phyloP scores from a whole-genome alignment of 1,140 invertebrate genomes.

The Cheumatopsyche charites region DNA sequence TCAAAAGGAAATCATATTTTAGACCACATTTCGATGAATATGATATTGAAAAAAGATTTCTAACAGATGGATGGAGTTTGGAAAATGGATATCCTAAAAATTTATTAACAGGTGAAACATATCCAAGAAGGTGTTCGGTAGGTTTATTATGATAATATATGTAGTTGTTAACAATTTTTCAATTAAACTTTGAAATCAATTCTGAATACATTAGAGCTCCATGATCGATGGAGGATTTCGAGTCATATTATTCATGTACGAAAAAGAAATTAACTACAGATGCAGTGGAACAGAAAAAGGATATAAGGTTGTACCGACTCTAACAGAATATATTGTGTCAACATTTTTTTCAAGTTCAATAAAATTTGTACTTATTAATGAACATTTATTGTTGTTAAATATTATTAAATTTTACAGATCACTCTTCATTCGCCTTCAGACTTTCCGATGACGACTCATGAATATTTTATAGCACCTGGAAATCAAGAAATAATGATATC shows the following conservation, averaged over 20 bases:
- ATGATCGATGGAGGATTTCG: background rate
- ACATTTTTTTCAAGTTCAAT: background rate
- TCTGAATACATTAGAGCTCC: background rate
- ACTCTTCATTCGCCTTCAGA: slow-evolving; percentile 5
- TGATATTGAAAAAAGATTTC: no score
- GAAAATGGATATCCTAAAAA: no score
- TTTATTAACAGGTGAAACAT: no score
- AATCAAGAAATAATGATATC: background rate
- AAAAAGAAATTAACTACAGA: background rate
- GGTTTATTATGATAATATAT: no score
- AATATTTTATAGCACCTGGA: slow-evolving; percentile 2
- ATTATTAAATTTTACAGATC: background rate
- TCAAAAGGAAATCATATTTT: no score
- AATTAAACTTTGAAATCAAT: no score
- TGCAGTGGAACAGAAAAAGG: slow-evolving; percentile 5
- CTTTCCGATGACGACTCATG: slow-evolving; percentile 1
- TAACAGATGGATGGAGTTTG: no score
- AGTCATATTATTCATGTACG: background rate
- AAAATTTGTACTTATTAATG: background rate
- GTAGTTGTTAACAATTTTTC: no score
- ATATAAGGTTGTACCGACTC: background rate
- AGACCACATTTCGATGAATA: no score
- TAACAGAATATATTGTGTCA: no score
- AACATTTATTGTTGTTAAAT: no score
- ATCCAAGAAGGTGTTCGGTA: no score